These are phyloP conservation scores for Natator depressus DNA, from an alignment of 2,113 vertebrate genomes.

Conservation along the genomic window DNA sequence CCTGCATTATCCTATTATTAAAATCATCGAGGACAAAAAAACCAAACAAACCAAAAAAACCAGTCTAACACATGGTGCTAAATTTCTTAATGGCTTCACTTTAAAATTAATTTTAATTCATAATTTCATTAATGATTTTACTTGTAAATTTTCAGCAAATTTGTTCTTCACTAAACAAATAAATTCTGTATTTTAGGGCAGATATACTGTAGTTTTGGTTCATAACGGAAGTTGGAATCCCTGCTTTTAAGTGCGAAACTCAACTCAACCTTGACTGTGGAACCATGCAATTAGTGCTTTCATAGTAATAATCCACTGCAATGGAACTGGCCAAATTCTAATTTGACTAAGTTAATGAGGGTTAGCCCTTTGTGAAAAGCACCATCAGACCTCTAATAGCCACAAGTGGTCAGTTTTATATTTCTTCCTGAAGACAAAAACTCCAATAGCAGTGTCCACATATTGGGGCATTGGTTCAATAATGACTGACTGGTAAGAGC, in stretches of 20 bases:
- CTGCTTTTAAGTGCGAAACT: rapidly evolving
- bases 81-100: neutral
- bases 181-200: neutral
- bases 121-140: slow-evolving; percentile 14
- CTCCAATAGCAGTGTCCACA: neutral
- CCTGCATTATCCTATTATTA: slow-evolving; percentile 1
- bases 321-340: neutral
- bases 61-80: neutral
- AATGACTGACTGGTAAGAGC: neutral
- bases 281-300: neutral
- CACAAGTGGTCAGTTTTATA: neutral
- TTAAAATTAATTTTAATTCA: neutral
- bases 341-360: neutral
- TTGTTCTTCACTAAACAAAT: neutral
- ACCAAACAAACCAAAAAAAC: too few species aligned
- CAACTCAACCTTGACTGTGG: neutral
- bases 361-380: neutral
- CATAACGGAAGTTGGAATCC: slow-evolving; percentile 1
- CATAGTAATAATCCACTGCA: neutral
- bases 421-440: neutral
- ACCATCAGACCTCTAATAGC: neutral
- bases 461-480: neutral
- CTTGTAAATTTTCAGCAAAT: neutral
- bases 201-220: neutral
- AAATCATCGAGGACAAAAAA: neutral